Conservation (phyloP, 2,113 vertebrate genomes). For the Hirundichthys speculiger region DNA sequence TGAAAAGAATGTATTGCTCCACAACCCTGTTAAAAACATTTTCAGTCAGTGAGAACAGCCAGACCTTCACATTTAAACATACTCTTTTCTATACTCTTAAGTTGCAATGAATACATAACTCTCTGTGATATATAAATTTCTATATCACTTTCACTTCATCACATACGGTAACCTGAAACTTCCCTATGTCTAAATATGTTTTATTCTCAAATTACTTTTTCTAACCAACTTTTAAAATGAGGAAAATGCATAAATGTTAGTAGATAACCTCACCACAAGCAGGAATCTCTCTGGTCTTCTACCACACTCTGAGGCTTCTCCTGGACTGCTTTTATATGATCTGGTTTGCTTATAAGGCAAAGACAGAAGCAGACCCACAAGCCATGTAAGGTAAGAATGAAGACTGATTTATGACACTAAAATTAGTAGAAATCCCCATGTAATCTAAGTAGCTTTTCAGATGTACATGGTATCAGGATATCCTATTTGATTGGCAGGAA, state of each 20-base stretch:
- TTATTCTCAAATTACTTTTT: no score
- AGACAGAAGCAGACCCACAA: slow-evolving; percentile 2
- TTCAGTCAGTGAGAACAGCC: neutral
- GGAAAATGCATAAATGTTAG: no score
- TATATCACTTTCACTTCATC: no score
- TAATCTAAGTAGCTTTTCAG: neutral
- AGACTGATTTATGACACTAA: slow-evolving; percentile 9
- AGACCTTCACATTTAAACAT: neutral
- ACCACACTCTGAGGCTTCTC: slow-evolving; percentile 24
- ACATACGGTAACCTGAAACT: no score
- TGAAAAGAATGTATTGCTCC: slow-evolving; percentile 27
- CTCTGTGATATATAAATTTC: neutral
- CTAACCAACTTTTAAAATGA: no score
- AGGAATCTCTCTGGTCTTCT: slow-evolving; percentile 27
- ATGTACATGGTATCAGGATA: neutral
- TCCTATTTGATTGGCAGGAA: neutral
- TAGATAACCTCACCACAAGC: slow-evolving; percentile 50
- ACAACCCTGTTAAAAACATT: slow-evolving; percentile 42
- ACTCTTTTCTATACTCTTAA: neutral
- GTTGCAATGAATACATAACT: neutral
- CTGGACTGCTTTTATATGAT: slow-evolving; percentile 46
- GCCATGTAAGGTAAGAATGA: slow-evolving; percentile 42
- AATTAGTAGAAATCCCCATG: slow-evolving; percentile 14
- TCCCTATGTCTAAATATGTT: no score
- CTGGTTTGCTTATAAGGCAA: slow-evolving; percentile 48